phyloP scores from a whole-genome alignment of 2,113 vertebrate genomes.

The Oncorhynchus clarkii region DNA sequence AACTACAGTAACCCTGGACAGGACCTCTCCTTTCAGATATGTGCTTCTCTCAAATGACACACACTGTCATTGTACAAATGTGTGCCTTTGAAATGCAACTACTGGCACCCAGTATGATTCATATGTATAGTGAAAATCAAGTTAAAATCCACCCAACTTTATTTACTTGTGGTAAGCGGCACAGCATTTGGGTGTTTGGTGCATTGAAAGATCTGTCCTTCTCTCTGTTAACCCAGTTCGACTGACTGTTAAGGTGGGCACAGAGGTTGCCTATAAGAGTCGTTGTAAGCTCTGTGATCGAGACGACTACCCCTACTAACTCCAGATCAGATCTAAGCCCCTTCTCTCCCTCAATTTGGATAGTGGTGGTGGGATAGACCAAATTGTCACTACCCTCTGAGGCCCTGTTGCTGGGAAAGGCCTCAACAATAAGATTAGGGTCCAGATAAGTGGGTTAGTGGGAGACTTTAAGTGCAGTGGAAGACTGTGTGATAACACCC shows the following conservation, averaged over 20 bases:
- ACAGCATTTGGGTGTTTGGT: no score
- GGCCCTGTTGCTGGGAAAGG: constrained; percentile 38
- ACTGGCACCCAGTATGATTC: no score
- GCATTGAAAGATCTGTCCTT: no score
- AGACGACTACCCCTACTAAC: background rate
- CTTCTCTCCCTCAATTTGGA: background rate
- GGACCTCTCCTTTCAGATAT: background rate
- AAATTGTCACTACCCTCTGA: constrained; percentile 22
- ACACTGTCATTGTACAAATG: no score
- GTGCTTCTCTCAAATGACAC: background rate
- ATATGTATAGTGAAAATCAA: no score
- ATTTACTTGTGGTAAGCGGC: no score
- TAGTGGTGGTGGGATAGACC: constrained; percentile 3
- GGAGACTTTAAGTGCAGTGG: constrained; percentile 33
- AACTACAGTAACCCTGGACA: background rate
- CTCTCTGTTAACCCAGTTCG: no score
- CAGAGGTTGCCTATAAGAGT: background rate
- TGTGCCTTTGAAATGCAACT: no score
- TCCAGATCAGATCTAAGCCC: constrained; percentile 13
- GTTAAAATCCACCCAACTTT: no score
- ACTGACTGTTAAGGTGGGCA: no score
- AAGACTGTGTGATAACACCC: constrained; percentile 53
- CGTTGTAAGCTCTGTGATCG: background rate
- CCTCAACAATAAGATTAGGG: constrained; percentile 69
- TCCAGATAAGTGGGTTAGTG: constrained; percentile 60